Evolutionary conservation across 2,888 invertebrate species (phyloP), one percentile per base, ranked within the genome.

Genomic region (Aspidiotus destructor): DNA sequence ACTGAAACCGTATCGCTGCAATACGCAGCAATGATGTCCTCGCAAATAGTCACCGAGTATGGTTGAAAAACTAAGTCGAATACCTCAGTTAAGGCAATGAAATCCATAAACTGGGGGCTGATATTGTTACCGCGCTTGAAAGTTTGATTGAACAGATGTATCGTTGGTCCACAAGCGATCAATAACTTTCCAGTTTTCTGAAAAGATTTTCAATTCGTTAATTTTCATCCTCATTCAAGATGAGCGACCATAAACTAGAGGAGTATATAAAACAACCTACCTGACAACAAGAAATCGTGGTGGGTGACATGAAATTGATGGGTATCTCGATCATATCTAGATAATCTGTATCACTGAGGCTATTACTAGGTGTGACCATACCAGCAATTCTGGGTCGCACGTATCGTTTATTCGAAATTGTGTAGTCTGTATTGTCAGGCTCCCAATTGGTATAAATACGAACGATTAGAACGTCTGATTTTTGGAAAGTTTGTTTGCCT

Each of bases 381-480:
- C 87, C 88, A 3, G 88, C 88, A 69, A 88, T 87, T 65, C 88
- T 79, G 16, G 86, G 86, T 70, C 85, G 78, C 81, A 85, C 83
- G 8, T 44, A 67, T 10, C 67, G 57, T 69, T 82, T 82, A 65
- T 6, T 76, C 74, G 10, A 77, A 73, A 73, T 77, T 76, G 17
- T 77, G 73, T 73, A 80, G 74, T 81, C 79, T 8, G 40, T 17
- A 17, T 28, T 53, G 48, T 67, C 67, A 2, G 58, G 16, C 75
- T 86, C 84, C 85, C 89, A 89, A 75, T 88, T 87, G 5, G 87
- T 83, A 75, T 89, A 89, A 40, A 88, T 82, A 69, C 88, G 80
- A n/a, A 84, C 82, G 73, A 85, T 86, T 6, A 74, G 73, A 68
- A 76, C 74, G 69, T 76, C 77, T 42, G 76, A 75, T 7, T 75